These are phyloP conservation scores for Fringilla coelebs DNA, from an alignment of 2,797 vertebrate species.

Conservation along the genomic window DNA sequence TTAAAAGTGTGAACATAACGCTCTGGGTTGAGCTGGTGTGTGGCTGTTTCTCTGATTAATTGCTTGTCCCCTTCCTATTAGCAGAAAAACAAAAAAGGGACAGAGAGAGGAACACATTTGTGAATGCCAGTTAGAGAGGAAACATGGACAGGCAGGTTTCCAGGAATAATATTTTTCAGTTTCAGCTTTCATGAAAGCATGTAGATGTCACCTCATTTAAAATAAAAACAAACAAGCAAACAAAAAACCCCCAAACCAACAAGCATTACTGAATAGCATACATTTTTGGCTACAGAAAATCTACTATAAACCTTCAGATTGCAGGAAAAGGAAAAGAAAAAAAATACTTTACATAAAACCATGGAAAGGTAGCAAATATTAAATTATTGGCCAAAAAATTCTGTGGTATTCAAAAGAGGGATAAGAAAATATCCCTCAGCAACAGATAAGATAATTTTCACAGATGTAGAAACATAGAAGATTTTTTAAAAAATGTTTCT, in stretches of 20 bases:
- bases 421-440: neutral
- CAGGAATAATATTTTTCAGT: slow-evolving; percentile 17
- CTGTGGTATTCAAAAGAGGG: neutral
- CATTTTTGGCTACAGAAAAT: neutral
- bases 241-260: accelerated
- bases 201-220: neutral
- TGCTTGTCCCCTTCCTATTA: slow-evolving; percentile 92
- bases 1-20: slow-evolving; percentile 90
- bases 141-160: neutral
- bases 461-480: neutral
- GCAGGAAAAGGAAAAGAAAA: neutral
- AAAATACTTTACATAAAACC: neutral
- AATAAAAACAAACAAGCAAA: neutral
- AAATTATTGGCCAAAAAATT: neutral
- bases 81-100: slow-evolving; percentile 34
- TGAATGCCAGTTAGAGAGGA: slow-evolving; percentile 19
- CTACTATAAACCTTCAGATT: neutral
- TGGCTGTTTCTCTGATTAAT: slow-evolving; percentile 88
- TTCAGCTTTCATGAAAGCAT: neutral
- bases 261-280: neutral
- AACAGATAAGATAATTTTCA: neutral
- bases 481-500: neutral
- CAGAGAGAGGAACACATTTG: slow-evolving; percentile 39
- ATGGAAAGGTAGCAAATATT: neutral
- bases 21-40: slow-evolving; percentile 89